Evolutionary conservation across 1,140 invertebrate genomes (phyloP), one percentile per base, ranked within the genome.

Genomic region (Himalopsyche phryganea): DNA sequence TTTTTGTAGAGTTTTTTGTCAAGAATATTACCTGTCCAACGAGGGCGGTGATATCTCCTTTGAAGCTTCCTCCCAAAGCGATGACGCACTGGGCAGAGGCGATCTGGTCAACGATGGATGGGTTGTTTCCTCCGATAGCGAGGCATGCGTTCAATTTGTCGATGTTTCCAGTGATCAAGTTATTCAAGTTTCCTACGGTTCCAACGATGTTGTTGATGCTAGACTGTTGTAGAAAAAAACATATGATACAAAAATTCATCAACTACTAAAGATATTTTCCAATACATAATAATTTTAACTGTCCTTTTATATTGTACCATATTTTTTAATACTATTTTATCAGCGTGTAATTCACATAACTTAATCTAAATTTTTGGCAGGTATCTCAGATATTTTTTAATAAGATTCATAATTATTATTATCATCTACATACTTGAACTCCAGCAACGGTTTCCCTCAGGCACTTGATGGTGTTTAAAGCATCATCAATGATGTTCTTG

Each of bases 401-500:
- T n/a, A n/a, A n/a, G n/a, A n/a, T n/a, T n/a, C n/a, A n/a, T n/a
- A n/a, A n/a, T n/a, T n/a, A n/a, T n/a, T n/a, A n/a, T n/a, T n/a
- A n/a, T n/a, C n/a, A n/a, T n/a, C n/a, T n/a, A 14, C 17, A 40
- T 46, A 54, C 52, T 44, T 54, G 32, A 32, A 47, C 42, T 17
- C 23, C 18, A 40, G 42, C 28, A 36, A 54, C 14, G 15, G 32
- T 44, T 11, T 46, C 42, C 18, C 47, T 44, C 9, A 54, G 6
- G 52, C 52, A 54, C 11, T 38, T 15, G 28, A 36, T 47, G 7
- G 47, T 13, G 9, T 36, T 44, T 10, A 54, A 11, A 20, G 52
- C 52, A 47, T 54, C 52, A n/a, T 54, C 52, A 20, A 54, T 47
- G 17, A 54, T 47, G 4, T 19, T 14, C 40, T 42, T 35, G 33